Conservation (phyloP, 2,113 vertebrate species). For the Cavia aperea region DNA sequence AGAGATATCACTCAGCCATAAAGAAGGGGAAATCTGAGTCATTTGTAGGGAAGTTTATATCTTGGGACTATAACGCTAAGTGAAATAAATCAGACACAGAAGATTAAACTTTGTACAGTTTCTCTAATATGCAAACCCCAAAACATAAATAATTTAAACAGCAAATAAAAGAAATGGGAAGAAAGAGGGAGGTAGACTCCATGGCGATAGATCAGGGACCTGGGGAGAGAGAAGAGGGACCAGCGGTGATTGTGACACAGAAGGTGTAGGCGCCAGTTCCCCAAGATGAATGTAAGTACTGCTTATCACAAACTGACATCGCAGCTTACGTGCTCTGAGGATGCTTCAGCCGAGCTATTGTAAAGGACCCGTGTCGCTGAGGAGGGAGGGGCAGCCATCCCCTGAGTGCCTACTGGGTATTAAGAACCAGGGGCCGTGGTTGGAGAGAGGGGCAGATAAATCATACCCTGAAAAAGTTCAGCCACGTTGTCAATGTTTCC, state of each 20-base stretch:
- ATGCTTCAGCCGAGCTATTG: not conserved
- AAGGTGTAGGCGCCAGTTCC: not conserved
- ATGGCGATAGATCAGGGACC: rapidly evolving
- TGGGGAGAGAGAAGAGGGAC: not conserved
- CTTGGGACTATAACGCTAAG: not conserved
- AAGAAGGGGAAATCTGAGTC: not conserved
- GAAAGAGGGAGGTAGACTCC: not conserved
- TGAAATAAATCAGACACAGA: not conserved
- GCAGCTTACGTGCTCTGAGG: not conserved
- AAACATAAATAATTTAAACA: not conserved
- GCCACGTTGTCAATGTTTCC: rapidly evolving
- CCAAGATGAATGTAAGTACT: not conserved
- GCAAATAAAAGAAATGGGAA: not conserved
- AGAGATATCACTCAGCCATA: too few relatives aligned
- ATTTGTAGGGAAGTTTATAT: not conserved
- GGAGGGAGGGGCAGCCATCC: rapidly evolving
- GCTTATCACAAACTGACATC: not conserved
- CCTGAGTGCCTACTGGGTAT: not conserved
- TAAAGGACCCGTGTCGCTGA: not conserved
- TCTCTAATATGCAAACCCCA: not conserved
- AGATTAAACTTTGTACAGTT: not conserved
- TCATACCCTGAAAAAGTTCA: not conserved
- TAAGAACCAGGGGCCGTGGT: not conserved
- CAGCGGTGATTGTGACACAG: not conserved
- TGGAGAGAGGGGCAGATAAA: not conserved